Conservation (phyloP, 2,888 invertebrate species). For the Rhagium mordax region DNA sequence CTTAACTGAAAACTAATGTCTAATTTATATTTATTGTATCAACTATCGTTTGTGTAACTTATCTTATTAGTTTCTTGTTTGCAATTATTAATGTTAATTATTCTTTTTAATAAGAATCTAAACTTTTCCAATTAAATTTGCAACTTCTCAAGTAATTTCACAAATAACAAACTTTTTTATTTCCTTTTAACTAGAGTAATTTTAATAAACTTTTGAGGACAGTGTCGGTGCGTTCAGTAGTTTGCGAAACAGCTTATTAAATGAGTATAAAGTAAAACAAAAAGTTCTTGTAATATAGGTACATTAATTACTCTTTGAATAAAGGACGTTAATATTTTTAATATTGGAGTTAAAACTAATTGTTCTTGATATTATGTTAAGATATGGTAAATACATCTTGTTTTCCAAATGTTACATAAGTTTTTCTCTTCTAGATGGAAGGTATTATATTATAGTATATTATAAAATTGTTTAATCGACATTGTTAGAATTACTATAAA, state of each 20-base stretch:
- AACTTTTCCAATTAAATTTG: not conserved
- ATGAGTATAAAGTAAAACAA: slow-evolving; percentile 17
- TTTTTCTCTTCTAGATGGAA: no score
- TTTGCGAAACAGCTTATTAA: slow-evolving; percentile 3
- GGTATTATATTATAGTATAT: no score
- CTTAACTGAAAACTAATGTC: no score
- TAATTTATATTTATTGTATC: no score
- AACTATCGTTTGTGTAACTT: no score
- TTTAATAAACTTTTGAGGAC: slow-evolving; percentile 4
- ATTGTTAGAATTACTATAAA: no score
- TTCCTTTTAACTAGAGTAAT: not conserved
- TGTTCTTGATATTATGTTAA: no score
- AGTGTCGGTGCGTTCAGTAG: not conserved
- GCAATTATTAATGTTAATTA: not conserved
- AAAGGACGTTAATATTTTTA: no score
- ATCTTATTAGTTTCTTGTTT: not conserved
- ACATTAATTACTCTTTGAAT: slow-evolving; percentile 13
- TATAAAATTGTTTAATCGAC: no score
- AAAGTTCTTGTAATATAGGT: not conserved
- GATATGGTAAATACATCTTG: no score
- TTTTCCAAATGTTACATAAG: no score
- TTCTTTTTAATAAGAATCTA: not conserved
- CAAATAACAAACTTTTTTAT: not conserved
- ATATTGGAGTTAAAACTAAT: no score
- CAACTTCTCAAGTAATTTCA: not conserved